phyloP scores from a whole-genome alignment of 2,888 invertebrate genomes.

The Acronicta leporina region DNA sequence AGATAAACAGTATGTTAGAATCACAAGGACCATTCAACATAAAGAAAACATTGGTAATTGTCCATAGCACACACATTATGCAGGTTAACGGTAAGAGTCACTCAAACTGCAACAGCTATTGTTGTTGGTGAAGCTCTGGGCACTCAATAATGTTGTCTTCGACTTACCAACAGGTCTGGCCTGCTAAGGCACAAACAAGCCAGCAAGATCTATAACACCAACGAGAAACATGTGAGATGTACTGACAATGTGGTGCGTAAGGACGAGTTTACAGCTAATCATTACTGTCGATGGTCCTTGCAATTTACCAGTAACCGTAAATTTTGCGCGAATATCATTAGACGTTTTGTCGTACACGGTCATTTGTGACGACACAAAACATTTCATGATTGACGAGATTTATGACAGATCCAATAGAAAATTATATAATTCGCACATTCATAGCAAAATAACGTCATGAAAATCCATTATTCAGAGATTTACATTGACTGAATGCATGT shows the following conservation, averaged over 20 bases:
- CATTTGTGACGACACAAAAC: constrained; percentile 71
- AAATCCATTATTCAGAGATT: constrained; percentile 76
- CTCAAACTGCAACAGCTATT: constrained; percentile 83
- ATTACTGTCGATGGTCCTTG: constrained; percentile 87
- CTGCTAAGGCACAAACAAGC: constrained; percentile 93
- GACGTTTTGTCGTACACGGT: constrained; percentile 68
- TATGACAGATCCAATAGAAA: constrained; percentile 69
- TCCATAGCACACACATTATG: constrained; percentile 87
- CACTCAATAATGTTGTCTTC: constrained; percentile 80
- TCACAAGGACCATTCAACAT: constrained; percentile 89
- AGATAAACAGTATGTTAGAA: constrained; percentile 79
- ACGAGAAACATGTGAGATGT: constrained; percentile 84
- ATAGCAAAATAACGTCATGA: constrained; percentile 73
- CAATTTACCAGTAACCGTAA: constrained; percentile 83
- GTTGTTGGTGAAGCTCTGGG: constrained; percentile 81
- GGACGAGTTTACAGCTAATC: constrained; percentile 79
- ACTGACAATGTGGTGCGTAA: constrained; percentile 84
- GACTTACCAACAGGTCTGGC: constrained; percentile 93
- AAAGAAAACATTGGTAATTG: constrained; percentile 76
- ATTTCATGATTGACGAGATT: constrained; percentile 69
- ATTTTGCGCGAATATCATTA: constrained; percentile 86
- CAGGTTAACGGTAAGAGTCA: constrained; percentile 83
- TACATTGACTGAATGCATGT: constrained; percentile 83
- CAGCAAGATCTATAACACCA: constrained; percentile 92
- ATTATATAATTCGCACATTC: constrained; percentile 83